Conservation (phyloP, 2,888 invertebrate species). For the Galerucella pusilla region DNA sequence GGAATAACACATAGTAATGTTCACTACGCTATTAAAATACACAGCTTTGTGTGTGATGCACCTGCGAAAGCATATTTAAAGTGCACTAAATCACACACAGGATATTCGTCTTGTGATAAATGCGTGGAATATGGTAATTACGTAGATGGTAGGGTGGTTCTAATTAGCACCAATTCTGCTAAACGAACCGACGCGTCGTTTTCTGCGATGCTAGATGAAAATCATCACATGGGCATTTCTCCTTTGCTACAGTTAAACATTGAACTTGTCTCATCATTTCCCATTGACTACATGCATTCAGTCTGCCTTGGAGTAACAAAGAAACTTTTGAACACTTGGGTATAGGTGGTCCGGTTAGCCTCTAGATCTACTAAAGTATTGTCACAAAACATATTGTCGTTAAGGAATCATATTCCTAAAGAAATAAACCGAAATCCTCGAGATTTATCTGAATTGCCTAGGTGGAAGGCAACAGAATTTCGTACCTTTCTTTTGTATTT, state of each 20-base stretch:
- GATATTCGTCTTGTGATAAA: constrained; percentile 35
- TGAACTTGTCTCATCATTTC: constrained; percentile 32
- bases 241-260: constrained; percentile 28
- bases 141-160: constrained; percentile 22
- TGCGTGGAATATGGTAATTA: constrained; percentile 22
- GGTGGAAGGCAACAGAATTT: constrained; percentile 48
- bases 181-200: constrained; percentile 29
- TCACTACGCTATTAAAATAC: constrained; percentile 29
- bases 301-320: constrained; percentile 31
- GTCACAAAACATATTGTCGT: constrained; percentile 32
- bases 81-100: constrained; percentile 33
- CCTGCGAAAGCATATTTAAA: constrained; percentile 34
- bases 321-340: constrained; percentile 29
- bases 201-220: constrained; percentile 20
- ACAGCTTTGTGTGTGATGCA: constrained; percentile 29
- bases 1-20: constrained; percentile 24
- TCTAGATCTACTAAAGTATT: constrained; percentile 29
- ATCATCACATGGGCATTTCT: constrained; percentile 34
- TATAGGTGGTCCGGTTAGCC: constrained; percentile 29
- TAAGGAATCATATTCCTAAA: constrained; percentile 39
- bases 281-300: constrained; percentile 37
- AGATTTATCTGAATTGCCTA: constrained; percentile 37
- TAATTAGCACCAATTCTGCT: constrained; percentile 24
- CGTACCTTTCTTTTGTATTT: constrained; percentile 44
- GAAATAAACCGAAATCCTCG: constrained; percentile 48